phyloP scores from a whole-genome alignment of 2,113 vertebrate genomes.

The Coptodon rendalli region DNA sequence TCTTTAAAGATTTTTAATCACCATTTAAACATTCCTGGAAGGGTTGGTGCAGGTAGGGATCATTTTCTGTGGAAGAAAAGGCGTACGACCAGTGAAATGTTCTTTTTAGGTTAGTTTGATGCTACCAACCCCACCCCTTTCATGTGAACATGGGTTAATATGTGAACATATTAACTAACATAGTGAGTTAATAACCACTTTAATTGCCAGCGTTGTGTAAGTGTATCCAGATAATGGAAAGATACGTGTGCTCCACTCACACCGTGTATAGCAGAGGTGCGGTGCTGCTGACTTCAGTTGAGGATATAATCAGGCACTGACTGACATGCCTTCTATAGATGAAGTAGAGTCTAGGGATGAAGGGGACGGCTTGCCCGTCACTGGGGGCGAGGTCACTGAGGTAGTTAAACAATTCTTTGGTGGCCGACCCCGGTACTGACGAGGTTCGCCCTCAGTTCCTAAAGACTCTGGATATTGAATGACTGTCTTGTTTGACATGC shows the following conservation, averaged over 20 bases:
- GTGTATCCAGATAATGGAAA: neutral
- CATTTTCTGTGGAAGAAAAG: neutral
- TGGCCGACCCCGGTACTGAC: neutral
- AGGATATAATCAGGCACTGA: neutral
- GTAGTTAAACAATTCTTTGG: neutral
- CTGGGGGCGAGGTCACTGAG: no score
- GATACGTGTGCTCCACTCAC: neutral
- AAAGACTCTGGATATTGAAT: neutral
- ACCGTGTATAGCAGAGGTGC: neutral
- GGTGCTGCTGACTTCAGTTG: neutral
- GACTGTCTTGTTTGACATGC: neutral
- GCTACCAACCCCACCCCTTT: neutral
- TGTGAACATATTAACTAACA: neutral
- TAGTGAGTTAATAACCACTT: neutral
- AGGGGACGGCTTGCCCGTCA: neutral
- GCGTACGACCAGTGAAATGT: neutral
- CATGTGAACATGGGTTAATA: rapidly evolving
- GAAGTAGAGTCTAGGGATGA: neutral
- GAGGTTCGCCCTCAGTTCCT: rapidly evolving
- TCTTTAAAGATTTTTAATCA: neutral
- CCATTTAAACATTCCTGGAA: neutral
- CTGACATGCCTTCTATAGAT: neutral
- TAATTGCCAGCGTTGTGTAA: neutral
- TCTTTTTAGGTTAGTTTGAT: neutral
- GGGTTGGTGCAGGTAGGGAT: neutral